Evolutionary conservation across 2,888 invertebrate species (phyloP).

Genomic region (Ophioninae sp.): DNA sequence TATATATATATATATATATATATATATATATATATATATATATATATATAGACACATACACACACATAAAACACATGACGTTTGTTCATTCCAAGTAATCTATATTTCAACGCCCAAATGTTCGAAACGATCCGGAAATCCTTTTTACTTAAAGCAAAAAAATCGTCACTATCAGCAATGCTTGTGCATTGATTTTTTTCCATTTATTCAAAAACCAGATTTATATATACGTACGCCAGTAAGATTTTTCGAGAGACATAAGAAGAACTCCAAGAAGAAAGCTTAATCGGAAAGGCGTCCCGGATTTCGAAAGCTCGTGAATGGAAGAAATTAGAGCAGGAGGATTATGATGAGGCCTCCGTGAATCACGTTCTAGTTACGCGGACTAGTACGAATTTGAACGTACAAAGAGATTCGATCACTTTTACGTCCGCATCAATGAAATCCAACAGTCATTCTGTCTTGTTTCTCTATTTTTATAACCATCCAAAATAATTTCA

Average conservation of each 20-base stretch:
- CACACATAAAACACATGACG: background rate
- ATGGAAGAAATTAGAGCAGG: constrained; percentile 71
- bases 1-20: too few species aligned
- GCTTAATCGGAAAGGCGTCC: constrained; percentile 69
- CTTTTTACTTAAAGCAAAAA: background rate
- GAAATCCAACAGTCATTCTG: background rate
- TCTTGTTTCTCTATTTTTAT: background rate
- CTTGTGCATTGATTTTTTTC: background rate
- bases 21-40: too few species aligned
- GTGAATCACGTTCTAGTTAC: constrained; percentile 62
- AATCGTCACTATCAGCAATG: background rate
- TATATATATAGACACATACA: background rate
- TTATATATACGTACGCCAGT: background rate
- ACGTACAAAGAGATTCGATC: constrained; percentile 4
- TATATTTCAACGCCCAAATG: background rate
- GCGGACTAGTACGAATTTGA: constrained; percentile 21
- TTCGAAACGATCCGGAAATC: too few species aligned
- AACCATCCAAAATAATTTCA: background rate
- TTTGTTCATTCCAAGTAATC: background rate
- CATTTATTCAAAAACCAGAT: background rate
- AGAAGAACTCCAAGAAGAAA: constrained; percentile 45
- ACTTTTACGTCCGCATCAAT: background rate
- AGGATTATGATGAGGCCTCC: constrained; percentile 56
- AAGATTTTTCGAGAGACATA: background rate
- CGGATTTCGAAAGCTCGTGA: constrained; percentile 67